These are phyloP conservation scores for Arbacia lixula DNA, from an alignment of 53 echinoderm and acorn worm genomes.

Conservation along the genomic window DNA sequence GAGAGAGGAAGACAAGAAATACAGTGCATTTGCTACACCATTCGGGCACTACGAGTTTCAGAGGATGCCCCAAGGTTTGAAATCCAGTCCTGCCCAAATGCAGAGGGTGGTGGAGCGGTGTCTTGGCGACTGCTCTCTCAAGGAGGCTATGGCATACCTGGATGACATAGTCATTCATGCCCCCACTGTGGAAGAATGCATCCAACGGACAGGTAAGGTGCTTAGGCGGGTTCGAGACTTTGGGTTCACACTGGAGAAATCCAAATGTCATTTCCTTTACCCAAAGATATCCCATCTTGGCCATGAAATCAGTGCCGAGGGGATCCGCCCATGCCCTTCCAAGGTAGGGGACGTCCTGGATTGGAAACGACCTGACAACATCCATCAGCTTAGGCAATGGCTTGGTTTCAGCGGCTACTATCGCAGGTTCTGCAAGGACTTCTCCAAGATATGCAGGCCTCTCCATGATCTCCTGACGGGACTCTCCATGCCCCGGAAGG, in stretches of 20 bases:
- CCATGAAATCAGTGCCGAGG: constrained; percentile 23
- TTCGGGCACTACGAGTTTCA: constrained; percentile 24
- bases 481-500: constrained; percentile 23
- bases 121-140: constrained; percentile 8
- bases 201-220: constrained; percentile 14
- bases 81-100: constrained; percentile 40
- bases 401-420: constrained; percentile 23
- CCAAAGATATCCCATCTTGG: constrained; percentile 29
- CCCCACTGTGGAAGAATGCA: constrained; percentile 3
- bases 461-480: constrained; percentile 17
- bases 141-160: constrained; percentile 26
- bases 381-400: constrained; percentile 17
- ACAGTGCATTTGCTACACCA: constrained; percentile 19
- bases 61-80: constrained; percentile 13
- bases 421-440: constrained; percentile 23
- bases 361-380: constrained; percentile 14
- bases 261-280: constrained; percentile 24
- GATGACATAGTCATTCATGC: constrained; percentile 48
- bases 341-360: not conserved
- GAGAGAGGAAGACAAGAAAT: not conserved
- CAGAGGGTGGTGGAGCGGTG: constrained; percentile 5
- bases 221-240: constrained; percentile 5
- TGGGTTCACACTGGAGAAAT: constrained; percentile 24
- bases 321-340: not conserved
- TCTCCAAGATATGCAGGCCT: constrained; percentile 17